Evolutionary conservation across 2,113 vertebrate genomes (phyloP).

Genomic region (Eidolon helvum): DNA sequence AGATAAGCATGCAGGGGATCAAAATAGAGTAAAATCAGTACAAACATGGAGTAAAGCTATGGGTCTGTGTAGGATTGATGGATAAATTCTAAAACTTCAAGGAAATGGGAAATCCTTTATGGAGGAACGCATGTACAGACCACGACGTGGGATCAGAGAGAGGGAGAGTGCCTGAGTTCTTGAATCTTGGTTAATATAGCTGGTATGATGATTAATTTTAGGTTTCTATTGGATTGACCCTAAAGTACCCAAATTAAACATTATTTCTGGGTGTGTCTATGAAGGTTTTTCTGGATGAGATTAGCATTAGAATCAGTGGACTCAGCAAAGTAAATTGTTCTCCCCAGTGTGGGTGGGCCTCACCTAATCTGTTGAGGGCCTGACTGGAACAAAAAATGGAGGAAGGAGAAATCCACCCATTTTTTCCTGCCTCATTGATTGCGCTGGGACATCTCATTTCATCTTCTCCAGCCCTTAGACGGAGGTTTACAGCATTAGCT

Average conservation of each 20-base stretch:
- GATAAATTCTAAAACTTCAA: neutral
- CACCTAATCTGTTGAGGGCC: neutral
- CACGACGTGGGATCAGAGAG: neutral
- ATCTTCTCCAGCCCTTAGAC: neutral
- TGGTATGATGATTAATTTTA: neutral
- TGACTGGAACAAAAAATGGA: neutral
- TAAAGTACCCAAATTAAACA: neutral
- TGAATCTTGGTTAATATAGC: neutral
- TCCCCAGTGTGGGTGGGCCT: neutral
- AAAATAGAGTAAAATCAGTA: neutral
- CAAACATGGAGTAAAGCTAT: neutral
- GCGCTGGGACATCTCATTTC: neutral
- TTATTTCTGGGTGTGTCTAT: neutral
- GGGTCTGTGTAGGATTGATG: neutral
- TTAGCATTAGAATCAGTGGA: neutral
- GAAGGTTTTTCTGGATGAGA: neutral
- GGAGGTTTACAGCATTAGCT: neutral
- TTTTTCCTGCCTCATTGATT: neutral
- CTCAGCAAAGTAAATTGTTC: neutral
- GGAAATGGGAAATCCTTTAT: neutral
- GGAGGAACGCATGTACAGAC: neutral
- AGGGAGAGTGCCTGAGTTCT: neutral
- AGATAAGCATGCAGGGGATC: neutral
- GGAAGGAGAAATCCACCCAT: neutral
- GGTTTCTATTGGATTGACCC: neutral